Base-by-base conservation (phyloP, 2,113 vertebrate species). In the Macrotus californicus region DNA sequence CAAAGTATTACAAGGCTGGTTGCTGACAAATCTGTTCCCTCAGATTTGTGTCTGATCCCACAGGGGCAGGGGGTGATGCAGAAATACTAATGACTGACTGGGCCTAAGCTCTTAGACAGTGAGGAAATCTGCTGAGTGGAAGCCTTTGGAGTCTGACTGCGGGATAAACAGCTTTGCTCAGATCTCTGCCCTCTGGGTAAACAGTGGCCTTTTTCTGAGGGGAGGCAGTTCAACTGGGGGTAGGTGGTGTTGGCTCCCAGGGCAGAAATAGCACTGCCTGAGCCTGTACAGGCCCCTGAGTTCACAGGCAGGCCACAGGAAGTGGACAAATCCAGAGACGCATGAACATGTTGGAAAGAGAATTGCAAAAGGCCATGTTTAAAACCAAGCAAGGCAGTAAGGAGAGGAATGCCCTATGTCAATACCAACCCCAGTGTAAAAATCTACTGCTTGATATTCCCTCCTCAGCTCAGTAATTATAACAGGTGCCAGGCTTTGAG, bases 21-120 rank as follows among this genome's bases (percentile, higher is more conserved):
- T 96, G 94, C 95, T 96, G 97, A 95, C n/a, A 15, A 90, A 81
- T 93, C 96, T 85, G 80, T 89, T 93, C 41, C 92, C 76, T 93
- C 76, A 92, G 85, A 76, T 87, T 21, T 54, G 52, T 77, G 89
- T 66, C 93, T 96, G 81, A 90, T 85, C 88, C 77, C 59, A 72
- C 67, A 70, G 80, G 18, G 29, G 9, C 1, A 0, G 34, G 36
- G 50, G 39, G 9, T 59, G 73, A 66, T 77, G 82, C 88, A 91
- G 91, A 88, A 96, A 81, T 70, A 52, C 43, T 4, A 0, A 34
- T 29, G 67, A 84, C 85, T 67, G 52, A 54, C 48, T 50, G 73
- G 41, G 31, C 22, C 56, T 77, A 36, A 84, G 81, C n/a, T 77
- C 69, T 81, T 82, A 85, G 61, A 61, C 77, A 69, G 67, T 0